phyloP scores from a whole-genome alignment of 2,113 vertebrate species.

The Ctenodactylus gundi region DNA sequence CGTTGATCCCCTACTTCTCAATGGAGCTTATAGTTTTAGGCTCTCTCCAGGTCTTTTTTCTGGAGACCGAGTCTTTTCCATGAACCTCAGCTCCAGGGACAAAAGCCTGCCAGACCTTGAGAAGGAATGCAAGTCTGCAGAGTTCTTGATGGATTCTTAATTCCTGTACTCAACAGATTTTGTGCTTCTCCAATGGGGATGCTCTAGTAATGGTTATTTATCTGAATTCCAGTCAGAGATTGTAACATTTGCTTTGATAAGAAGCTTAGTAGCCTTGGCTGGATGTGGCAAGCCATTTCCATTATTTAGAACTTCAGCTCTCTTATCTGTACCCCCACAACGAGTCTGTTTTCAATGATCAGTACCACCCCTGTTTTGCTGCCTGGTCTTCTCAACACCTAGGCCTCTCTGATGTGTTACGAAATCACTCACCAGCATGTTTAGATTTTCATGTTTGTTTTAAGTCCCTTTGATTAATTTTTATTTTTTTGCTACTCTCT shows the following conservation, averaged over 20 bases:
- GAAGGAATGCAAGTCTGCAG: background rate
- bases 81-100: background rate
- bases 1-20: background rate
- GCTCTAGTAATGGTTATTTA: background rate
- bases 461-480: background rate
- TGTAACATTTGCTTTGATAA: background rate
- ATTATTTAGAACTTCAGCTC: background rate
- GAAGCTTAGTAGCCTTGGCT: background rate
- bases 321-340: background rate
- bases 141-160: background rate
- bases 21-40: background rate
- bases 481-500: too few species aligned
- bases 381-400: background rate
- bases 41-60: background rate
- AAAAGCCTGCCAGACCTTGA: background rate
- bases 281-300: background rate
- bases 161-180: background rate
- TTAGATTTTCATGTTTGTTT: background rate
- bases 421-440: background rate
- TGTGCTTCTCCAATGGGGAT: background rate
- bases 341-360: background rate
- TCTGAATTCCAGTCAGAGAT: background rate
- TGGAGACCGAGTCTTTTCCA: background rate
- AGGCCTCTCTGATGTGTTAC: background rate
- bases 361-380: background rate